Conservation (phyloP, 2,113 vertebrate genomes). For the Cololabis saira region DNA sequence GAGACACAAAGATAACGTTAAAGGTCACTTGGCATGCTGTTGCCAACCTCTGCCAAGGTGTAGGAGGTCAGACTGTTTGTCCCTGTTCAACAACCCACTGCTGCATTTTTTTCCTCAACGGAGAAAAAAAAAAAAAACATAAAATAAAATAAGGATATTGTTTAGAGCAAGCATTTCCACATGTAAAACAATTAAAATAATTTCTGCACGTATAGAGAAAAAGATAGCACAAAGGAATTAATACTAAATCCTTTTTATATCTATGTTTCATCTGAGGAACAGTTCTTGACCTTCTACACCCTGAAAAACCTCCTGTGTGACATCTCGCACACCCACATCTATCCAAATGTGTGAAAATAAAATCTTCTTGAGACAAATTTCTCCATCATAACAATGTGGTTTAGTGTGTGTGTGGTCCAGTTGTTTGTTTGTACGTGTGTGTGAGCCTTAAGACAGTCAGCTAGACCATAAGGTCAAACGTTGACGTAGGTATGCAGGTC, state of each 20-base stretch:
- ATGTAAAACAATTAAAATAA: not conserved
- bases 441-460: constrained; percentile 42
- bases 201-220: not conserved
- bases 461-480: constrained; percentile 69
- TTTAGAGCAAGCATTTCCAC: not conserved
- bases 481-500: constrained; percentile 73
- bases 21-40: constrained; percentile 61
- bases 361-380: constrained; percentile 5
- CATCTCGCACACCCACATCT: not conserved
- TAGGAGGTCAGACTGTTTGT: constrained; percentile 69
- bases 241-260: not conserved
- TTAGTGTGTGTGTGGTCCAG: constrained; percentile 61
- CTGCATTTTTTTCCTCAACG: constrained; percentile 46
- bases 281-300: not conserved
- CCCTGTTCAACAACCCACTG: constrained; percentile 47
- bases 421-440: constrained; percentile 68
- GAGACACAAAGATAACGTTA: constrained; percentile 61
- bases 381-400: constrained; percentile 1
- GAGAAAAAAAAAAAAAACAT: constrained; percentile 23
- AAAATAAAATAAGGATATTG: constrained; percentile 6
- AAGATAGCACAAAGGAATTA: not conserved
- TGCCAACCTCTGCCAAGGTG: constrained; percentile 58
- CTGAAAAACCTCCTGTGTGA: not conserved
- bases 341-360: not conserved
- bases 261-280: not conserved